phyloP scores from a whole-genome alignment of 1,140 invertebrate genomes.

The Rhopalosiphum padi region DNA sequence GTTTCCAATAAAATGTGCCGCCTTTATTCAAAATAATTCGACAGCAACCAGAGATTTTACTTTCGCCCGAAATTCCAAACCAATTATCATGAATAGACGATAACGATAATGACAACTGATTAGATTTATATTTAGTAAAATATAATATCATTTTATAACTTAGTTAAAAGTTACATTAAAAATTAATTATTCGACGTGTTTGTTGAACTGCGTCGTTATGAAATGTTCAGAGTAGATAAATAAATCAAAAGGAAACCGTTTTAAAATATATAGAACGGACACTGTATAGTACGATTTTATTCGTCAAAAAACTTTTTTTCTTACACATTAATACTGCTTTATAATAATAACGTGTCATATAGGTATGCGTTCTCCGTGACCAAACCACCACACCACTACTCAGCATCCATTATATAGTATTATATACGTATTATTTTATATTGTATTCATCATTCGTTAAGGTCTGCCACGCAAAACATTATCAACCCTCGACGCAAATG shows the following conservation, averaged over 20 bases:
- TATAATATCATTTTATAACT: neutral
- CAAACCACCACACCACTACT: neutral
- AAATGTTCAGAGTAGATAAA: neutral
- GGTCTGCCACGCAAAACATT: neutral
- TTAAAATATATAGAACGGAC: neutral
- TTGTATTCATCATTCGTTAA: neutral
- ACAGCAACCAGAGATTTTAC: neutral
- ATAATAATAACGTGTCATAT: neutral
- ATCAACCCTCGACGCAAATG: constrained; percentile 8
- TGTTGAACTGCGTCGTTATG: neutral
- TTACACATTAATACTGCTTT: neutral
- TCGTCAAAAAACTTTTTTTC: neutral
- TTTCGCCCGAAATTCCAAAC: neutral
- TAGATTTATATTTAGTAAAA: neutral
- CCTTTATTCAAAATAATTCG: too few species aligned
- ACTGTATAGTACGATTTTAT: neutral
- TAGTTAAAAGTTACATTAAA: neutral
- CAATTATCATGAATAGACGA: neutral
- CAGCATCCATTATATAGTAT: neutral
- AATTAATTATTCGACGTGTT: neutral
- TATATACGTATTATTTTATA: neutral
- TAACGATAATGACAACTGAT: neutral
- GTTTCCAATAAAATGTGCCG: neutral
- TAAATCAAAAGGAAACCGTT: neutral
- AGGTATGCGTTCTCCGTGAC: neutral